Evolutionary conservation across 2,888 invertebrate genomes (phyloP), one percentile per base, ranked within the genome.

Genomic region (Cerceris ruficornis): DNA sequence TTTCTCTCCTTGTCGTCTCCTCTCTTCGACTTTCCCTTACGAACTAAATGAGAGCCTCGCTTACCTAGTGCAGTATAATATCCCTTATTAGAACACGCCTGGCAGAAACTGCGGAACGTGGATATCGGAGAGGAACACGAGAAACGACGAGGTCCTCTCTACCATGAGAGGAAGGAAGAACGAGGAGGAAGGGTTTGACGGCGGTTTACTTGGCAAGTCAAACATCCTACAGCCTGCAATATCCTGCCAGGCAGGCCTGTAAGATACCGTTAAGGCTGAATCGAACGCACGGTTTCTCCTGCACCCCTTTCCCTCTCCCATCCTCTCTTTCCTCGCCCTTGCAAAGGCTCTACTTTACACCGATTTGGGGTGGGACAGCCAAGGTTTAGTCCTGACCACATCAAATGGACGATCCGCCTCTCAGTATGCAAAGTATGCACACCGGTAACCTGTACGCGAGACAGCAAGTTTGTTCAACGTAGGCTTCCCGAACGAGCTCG

Each of bases 161-260:
- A 5, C 43, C 14, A 6, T 11, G 7, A 14, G 46, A 15, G 8
- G 11, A 14, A 15, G 65, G 6, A 61, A 46, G 39, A 54, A 41
- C 55, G 55, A 11, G 67, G 46, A 9, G 15, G 39, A 50, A 55
- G 28, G 65, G 55, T 17, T 83, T 83, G 82, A 85, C 84, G 84
- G 84, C 80, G 89, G 88, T 89, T 90, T 88, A 89, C 88, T 89
- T 88, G 89, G 88, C 87, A 90, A 90, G 88, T 90, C 89, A 90
- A 90, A 90, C 88, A 90, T 86, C 88, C 88, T 85, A 82, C 79
- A 87, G 85, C 83, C 85, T 81, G 88, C 88, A 90, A 90, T 90
- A 90, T 90, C 89, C 89, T 87, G 86, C 80, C 82, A 67, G 79
- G 73, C 82, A 76, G 76, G 82, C 78, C 85, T 86, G 85, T 86